Base-by-base conservation (phyloP, 2,888 invertebrate species). In the Agrotis exclamationis region DNA sequence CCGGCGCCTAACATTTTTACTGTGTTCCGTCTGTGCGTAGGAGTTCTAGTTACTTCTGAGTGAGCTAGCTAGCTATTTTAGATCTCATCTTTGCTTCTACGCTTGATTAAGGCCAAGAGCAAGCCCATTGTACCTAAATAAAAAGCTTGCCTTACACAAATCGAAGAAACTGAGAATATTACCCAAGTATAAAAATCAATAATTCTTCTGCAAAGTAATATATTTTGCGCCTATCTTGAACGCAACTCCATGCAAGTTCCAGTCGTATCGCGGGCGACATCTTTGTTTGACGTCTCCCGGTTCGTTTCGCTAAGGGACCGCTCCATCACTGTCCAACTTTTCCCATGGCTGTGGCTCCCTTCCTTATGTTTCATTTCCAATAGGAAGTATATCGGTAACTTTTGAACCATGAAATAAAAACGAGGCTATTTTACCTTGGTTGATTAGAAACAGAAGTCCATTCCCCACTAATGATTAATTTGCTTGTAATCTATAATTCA, bases 291-390 rank as follows among this genome's bases (percentile, higher is more conserved):
- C 50, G n/a, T 57, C 20, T 0, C 18, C 16, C 13, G 57, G 24
- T 51, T 71, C 58, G 24, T 62, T 63, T 54, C 13, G 24, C 33
- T 44, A 7, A 1, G 50, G 33, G 24, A 63, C 24, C 58, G 13
- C 24, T 76, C 58, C 33, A 54, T 76, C 63, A 76, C 33, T 63
- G 76, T 76, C 76, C 66, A 63, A 72, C 62, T 70, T 58, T 71
- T 16, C n/a, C 62, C 33, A 71, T 53, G 24, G 54, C 53, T 45
- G 22, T 5, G 5, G 14, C 9, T n/a, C 14, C 44, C 9, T 60
- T 44, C 22, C n/a, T 18, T 28, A 33, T 39, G 11, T 39, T 11
- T 11, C 39, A 9, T 11, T 39, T 39, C 39, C 39, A 39, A 39
- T 16, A 1, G 18, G 18, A 18, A 14, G 53, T 28, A 28, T 6